A percentile compares a stretch with the other conserved stretches of the same genome.
These are phyloP conservation scores for Rallus crepitans DNA, from an alignment of 2,797 vertebrate genomes.

Conservation along the genomic window DNA sequence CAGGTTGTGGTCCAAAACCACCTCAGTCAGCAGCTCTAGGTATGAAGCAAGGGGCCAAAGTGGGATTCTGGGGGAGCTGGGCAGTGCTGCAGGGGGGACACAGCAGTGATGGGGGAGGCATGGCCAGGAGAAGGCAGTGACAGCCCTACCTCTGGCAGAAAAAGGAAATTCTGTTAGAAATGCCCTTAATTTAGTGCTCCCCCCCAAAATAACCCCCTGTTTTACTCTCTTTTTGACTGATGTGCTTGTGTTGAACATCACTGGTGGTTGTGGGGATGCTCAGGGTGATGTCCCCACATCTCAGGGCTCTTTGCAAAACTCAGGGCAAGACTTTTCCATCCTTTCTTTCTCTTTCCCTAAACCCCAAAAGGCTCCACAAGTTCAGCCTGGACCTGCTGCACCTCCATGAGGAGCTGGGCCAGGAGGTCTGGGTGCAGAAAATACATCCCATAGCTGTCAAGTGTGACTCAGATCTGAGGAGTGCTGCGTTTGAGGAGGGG, in stretches of 20 bases:
- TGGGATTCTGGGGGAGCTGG: accelerated
- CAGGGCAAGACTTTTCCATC: neutral
- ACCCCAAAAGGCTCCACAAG: neutral
- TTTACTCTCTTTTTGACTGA: neutral
- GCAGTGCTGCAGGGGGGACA: neutral
- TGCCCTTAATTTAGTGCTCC: neutral
- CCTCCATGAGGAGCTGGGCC: neutral
- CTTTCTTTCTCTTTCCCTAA: neutral
- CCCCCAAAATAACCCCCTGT: no score
- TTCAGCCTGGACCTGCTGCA: neutral
- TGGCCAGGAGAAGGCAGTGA: neutral
- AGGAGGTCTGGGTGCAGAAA: neutral
- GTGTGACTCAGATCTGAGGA: neutral
- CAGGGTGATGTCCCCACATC: accelerated
- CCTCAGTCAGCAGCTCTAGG: neutral
- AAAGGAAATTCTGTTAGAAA: neutral
- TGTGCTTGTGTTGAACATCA: neutral
- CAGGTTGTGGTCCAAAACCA: neutral
- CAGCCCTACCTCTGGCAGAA: neutral
- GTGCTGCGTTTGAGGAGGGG: neutral
- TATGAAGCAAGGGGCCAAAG: neutral
- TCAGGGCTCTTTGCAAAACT: neutral
- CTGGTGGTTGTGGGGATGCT: neutral
- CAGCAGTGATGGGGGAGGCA: accelerated
- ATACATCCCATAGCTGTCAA: no score